These are phyloP conservation scores for Chrosomus eos DNA, from an alignment of 2,797 vertebrate genomes.

Conservation along the genomic window DNA sequence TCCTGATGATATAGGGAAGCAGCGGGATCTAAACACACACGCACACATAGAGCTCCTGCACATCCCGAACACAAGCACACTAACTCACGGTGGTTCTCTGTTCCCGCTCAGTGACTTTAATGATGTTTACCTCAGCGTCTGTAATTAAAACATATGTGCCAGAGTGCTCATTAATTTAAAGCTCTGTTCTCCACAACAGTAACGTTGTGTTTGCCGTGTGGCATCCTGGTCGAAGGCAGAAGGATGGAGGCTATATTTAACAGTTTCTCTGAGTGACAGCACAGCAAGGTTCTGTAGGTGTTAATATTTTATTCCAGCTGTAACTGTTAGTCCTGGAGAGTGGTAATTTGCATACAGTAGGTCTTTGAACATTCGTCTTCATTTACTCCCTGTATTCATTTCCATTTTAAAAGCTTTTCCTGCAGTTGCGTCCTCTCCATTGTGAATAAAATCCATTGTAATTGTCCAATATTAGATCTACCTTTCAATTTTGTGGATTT, in stretches of 20 bases:
- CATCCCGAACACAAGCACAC: constrained; percentile 29
- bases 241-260: constrained; percentile 46
- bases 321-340: background rate
- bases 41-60: constrained; percentile 33
- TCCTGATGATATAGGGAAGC: background rate
- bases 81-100: constrained; percentile 39
- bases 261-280: constrained; percentile 22
- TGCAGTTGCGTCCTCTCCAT: background rate
- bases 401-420: constrained; percentile 15
- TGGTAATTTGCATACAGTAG: background rate
- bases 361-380: constrained; percentile 6
- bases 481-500: background rate
- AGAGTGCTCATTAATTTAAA: constrained; percentile 62
- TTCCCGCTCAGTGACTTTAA: constrained; percentile 64
- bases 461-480: background rate
- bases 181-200: constrained; percentile 46
- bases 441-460: background rate
- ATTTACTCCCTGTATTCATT: background rate
- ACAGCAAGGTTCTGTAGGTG: constrained; percentile 22
- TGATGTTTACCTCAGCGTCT: constrained; percentile 57
- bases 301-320: constrained; percentile 32
- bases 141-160: constrained; percentile 66
- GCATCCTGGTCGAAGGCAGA: constrained; percentile 27
- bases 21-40: constrained; percentile 40
- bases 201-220: background rate